Evolutionary conservation across 2,888 invertebrate species (phyloP), one percentile per base, ranked within the genome.

Genomic region (Timema podura): DNA sequence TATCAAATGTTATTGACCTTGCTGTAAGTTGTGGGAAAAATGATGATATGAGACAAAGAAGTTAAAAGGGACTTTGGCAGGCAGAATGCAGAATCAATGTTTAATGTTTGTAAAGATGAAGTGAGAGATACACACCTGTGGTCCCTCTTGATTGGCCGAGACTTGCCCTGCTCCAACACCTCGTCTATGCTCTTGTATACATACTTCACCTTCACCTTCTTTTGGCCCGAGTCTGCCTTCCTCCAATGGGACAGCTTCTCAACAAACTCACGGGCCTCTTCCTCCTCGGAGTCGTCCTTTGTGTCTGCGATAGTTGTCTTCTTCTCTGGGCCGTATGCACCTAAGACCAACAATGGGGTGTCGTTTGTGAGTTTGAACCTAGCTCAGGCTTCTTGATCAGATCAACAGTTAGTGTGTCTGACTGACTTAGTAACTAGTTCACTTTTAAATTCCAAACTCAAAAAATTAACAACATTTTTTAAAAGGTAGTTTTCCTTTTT

Each of bases 281-380:
- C 78, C 78, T 85, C 77, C 76, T 76, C 74, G 64, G 71, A 65
- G 45, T 74, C 72, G 44, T 70, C 47, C 2, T 74, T 75, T 73
- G 68, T 68, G 6, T 71, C 70, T 48, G 66, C 44, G 0, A 68
- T 30, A 57, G 16, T 67, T 47, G 64, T 3, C 45, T 66, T 81
- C 76, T 90, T 91, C 78, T 95, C 95, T 0, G 93, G 92, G 0
- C 95, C 95, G 79, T 95, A 95, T 0, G 94, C 93, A 8, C 94
- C 94, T 77, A 70, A 7, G 13, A 8, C 64, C 30, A 11, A 61
- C 47, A 15, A 59, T 11, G 65, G 15, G 9, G 64, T 46, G 30
- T 30, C 30, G 30, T 30, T 30, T 30, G 3, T 30, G 30, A 30
- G 1, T 30, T 30, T 30, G 30, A 30, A 30, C 30, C 30, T 30